These are phyloP conservation scores for Oscheius sp. DNA, from an alignment of 2,888 invertebrate genomes.

Conservation along the genomic window DNA sequence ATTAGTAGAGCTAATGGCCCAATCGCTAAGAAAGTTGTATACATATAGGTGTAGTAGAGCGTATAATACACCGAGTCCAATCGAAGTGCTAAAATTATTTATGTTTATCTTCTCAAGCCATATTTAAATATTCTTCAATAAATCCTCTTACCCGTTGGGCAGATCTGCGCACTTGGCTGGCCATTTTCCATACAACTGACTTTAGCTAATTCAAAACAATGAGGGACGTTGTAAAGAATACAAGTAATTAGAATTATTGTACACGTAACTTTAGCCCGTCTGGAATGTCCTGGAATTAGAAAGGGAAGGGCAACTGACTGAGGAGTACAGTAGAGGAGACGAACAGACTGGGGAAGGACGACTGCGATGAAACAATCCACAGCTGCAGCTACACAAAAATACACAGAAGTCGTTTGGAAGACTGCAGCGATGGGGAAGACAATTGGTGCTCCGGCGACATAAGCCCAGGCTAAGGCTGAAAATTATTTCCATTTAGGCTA, in stretches of 20 bases:
- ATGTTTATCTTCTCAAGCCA: neutral
- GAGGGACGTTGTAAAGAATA: conserved; percentile 67
- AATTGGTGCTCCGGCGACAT: conserved; percentile 64
- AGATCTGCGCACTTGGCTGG: conserved; percentile 43
- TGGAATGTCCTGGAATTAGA: conserved; percentile 33
- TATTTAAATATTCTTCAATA: neutral
- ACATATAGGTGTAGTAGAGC: conserved; percentile 67
- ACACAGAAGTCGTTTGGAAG: conserved; percentile 68
- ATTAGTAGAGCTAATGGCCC: conserved; percentile 66
- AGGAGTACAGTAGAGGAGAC: conserved; percentile 64
- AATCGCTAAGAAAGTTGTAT: conserved; percentile 67
- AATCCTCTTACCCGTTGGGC: conserved; percentile 37
- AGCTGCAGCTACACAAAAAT: conserved; percentile 69
- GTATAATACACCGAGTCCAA: conserved; percentile 65
- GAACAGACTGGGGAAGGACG: conserved; percentile 53
- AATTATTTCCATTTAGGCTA: neutral
- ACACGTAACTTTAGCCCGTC: conserved; percentile 64
- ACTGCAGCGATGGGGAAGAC: conserved; percentile 68
- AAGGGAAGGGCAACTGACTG: conserved; percentile 41
- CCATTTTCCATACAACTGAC: conserved; percentile 44
- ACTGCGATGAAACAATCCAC: conserved; percentile 66
- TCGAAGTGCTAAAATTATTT: conserved; percentile 49
- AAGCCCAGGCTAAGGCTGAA: conserved; percentile 63
- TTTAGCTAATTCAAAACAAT: conserved; percentile 64
- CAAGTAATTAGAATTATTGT: conserved; percentile 53